Percentiles rank a stretch among this genome's conserved stretches.
Conservation (phyloP, 2,888 invertebrate species). For the Eulithis testata region DNA sequence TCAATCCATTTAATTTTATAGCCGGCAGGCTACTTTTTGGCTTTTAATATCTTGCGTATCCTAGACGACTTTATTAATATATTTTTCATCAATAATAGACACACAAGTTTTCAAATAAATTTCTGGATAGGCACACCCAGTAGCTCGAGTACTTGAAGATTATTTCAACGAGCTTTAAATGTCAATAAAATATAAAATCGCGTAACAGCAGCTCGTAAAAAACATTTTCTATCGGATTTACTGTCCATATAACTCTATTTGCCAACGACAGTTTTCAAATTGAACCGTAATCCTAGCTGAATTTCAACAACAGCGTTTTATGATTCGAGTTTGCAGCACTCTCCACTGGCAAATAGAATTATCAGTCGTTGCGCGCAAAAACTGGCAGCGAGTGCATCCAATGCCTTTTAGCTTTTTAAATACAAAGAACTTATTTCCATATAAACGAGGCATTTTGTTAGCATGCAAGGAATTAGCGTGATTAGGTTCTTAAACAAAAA, state of each 20-base stretch:
- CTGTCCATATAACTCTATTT: slow-evolving; percentile 15
- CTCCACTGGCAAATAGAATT: slow-evolving; percentile 63
- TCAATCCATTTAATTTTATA: too few relatives aligned
- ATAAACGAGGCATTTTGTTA: background rate
- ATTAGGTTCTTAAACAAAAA: background rate
- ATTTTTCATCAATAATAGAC: too few relatives aligned
- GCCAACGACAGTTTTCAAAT: slow-evolving; percentile 27
- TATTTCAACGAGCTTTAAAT: too few relatives aligned
- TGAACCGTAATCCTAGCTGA: slow-evolving; percentile 22
- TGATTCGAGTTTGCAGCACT: slow-evolving; percentile 55
- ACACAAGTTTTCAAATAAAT: too few relatives aligned
- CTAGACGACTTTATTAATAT: too few relatives aligned
- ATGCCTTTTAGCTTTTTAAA: slow-evolving; percentile 56
- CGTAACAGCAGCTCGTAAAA: slow-evolving; percentile 20
- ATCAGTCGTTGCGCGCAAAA: slow-evolving; percentile 61
- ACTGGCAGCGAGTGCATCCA: slow-evolving; percentile 63
- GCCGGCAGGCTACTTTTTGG: too few relatives aligned
- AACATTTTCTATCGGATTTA: slow-evolving; percentile 20
- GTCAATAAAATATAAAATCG: slow-evolving; percentile 9
- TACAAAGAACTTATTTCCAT: slow-evolving; percentile 26
- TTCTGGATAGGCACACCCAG: too few relatives aligned
- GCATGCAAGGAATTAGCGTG: background rate
- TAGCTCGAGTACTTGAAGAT: too few relatives aligned
- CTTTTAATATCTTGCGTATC: too few relatives aligned
- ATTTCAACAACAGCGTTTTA: slow-evolving; percentile 46